phyloP scores from a whole-genome alignment of 2,888 invertebrate genomes.

The Drosophila quinaria region DNA sequence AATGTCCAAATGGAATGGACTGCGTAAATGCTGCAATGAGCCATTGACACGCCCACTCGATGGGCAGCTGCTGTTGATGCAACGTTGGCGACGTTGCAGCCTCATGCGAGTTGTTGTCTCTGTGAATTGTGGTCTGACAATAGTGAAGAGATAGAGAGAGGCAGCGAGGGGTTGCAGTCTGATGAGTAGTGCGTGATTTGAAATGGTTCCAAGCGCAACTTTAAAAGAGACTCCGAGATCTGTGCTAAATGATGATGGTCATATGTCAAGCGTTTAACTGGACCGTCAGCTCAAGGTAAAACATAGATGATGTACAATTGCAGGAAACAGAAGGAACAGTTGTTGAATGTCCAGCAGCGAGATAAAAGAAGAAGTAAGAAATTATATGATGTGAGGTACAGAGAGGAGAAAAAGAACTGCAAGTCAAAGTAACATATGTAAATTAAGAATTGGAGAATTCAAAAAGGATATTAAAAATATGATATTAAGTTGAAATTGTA shows the following conservation, averaged over 20 bases:
- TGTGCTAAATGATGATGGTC: conserved; percentile 66
- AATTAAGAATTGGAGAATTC: too few species aligned
- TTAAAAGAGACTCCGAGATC: conserved; percentile 40
- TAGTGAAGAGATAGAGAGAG: not conserved
- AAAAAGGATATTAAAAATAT: too few species aligned
- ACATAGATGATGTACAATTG: conserved; percentile 11
- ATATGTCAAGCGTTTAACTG: conserved; percentile 63
- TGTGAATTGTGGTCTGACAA: conserved; percentile 22
- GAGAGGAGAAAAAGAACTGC: not conserved
- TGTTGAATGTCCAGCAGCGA: conserved; percentile 9
- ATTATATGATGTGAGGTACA: not conserved
- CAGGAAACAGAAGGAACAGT: conserved; percentile 9
- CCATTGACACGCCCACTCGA: conserved; percentile 69
- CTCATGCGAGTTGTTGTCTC: conserved; percentile 17
- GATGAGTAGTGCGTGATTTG: conserved; percentile 49
- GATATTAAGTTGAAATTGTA: too few species aligned
- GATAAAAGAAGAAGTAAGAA: not conserved
- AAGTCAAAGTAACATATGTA: too few species aligned
- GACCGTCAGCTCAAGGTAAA: conserved; percentile 24
- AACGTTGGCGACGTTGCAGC: conserved; percentile 12
- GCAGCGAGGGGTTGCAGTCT: not conserved
- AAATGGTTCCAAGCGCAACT: conserved; percentile 61
- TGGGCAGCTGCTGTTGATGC: conserved; percentile 35
- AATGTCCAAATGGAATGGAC: conserved; percentile 63
- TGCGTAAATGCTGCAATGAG: conserved; percentile 69